phyloP scores from a whole-genome alignment of 2,888 invertebrate genomes.

The Entomobrya proxima region DNA sequence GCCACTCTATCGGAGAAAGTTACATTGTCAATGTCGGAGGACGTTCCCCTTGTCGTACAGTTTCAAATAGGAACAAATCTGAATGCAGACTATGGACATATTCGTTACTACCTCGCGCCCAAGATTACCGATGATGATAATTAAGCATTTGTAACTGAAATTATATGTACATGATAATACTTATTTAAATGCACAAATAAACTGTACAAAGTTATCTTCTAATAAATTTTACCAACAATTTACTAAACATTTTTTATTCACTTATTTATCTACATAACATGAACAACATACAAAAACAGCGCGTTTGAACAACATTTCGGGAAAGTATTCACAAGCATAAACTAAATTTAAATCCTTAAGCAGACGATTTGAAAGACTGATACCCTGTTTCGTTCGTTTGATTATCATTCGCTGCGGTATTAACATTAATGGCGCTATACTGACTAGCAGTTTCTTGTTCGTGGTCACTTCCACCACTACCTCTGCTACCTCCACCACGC shows the following conservation, averaged over 20 bases:
- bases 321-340: neutral
- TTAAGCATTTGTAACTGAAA: constrained; percentile 66
- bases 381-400: constrained; percentile 1
- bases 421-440: neutral
- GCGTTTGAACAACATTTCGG: neutral
- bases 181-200: too few species aligned
- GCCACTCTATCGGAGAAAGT: constrained; percentile 90
- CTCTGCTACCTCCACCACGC: neutral
- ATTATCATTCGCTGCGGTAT: neutral
- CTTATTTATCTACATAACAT: too few species aligned
- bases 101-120: constrained; percentile 98
- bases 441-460: neutral
- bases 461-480: neutral
- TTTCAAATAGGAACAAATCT: constrained; percentile 86
- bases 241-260: too few species aligned
- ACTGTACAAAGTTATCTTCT: too few species aligned
- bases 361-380: constrained; percentile 17
- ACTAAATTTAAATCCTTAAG: neutral
- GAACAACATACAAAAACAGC: neutral
- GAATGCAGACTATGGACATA: constrained; percentile 86
- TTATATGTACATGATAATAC: neutral
- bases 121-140: constrained; percentile 99
- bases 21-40: constrained; percentile 95
- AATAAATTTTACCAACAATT: too few species aligned
- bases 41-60: constrained; percentile 97